Evolutionary conservation across 2,888 invertebrate species (phyloP).

Genomic region (Craniophora ligustri): DNA sequence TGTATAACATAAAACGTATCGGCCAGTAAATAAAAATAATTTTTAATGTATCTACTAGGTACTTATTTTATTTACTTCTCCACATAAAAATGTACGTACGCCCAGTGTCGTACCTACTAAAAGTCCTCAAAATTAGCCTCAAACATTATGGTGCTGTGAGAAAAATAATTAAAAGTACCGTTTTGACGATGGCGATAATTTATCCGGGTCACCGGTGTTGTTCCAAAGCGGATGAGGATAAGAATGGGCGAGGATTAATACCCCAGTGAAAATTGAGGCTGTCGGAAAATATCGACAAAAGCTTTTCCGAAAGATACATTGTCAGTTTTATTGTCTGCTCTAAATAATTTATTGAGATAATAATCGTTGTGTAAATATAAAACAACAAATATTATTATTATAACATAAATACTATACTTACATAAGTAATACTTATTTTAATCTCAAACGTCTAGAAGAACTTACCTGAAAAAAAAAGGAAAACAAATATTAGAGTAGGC

Average conservation of each 20-base stretch:
- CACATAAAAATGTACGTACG: too few species aligned
- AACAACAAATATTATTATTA: too few species aligned
- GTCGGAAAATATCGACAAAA: conserved; percentile 49
- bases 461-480: conserved; percentile 39
- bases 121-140: conserved; percentile 38
- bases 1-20: too few species aligned
- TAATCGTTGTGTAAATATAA: not conserved
- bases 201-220: conserved; percentile 47
- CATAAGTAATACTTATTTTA: not conserved
- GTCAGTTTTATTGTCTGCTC: conserved; percentile 10
- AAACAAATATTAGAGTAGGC: too few species aligned
- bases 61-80: not conserved
- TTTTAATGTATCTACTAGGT: too few species aligned
- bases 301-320: conserved; percentile 25
- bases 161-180: conserved; percentile 67
- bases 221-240: conserved; percentile 46
- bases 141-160: conserved; percentile 42
- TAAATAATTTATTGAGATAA: conserved; percentile 17
- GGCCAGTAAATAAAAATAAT: too few species aligned
- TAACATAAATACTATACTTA: too few species aligned
- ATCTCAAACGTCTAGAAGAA: not conserved
- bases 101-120: conserved; percentile 27
- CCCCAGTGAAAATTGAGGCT: conserved; percentile 51
- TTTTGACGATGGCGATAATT: conserved; percentile 55
- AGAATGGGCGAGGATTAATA: conserved; percentile 61